Percentiles rank a stretch among this genome's conserved stretches.
These are phyloP conservation scores for Cosmia pyralina DNA, from an alignment of 2,888 invertebrate genomes.

Conservation along the genomic window DNA sequence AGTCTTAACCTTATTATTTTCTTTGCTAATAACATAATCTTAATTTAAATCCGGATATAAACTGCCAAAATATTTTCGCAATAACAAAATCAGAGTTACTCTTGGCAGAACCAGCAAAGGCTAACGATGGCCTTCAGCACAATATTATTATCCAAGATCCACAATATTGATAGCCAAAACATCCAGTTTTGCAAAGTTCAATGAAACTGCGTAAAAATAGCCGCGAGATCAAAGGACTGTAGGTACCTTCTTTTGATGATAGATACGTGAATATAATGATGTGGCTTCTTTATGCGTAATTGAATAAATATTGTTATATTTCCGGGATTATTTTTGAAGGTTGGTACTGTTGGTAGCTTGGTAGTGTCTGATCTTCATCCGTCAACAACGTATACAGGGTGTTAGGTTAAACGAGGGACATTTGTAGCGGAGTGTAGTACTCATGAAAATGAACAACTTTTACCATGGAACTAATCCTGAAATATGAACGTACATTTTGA, in stretches of 20 bases:
- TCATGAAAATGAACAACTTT: too few relatives aligned
- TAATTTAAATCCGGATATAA: constrained; percentile 25
- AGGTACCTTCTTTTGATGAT: constrained; percentile 55
- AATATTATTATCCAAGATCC: constrained; percentile 51
- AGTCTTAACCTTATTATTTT: neutral
- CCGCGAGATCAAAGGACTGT: constrained; percentile 57
- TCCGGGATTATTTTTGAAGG: constrained; percentile 33
- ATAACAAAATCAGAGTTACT: constrained; percentile 42
- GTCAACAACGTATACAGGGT: neutral
- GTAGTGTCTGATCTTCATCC: constrained; percentile 6
- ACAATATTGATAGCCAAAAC: constrained; percentile 57
- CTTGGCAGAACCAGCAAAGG: constrained; percentile 49
- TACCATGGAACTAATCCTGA: too few relatives aligned
- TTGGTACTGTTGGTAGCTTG: neutral
- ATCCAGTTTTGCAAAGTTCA: constrained; percentile 57
- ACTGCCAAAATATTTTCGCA: constrained; percentile 50
- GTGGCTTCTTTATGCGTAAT: constrained; percentile 37
- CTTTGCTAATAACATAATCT: constrained; percentile 2
- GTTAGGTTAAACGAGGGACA: too few relatives aligned
- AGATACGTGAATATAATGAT: constrained; percentile 40
- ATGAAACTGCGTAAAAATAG: constrained; percentile 56
- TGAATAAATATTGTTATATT: constrained; percentile 35
- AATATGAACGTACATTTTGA: too few relatives aligned
- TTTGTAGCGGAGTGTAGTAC: too few relatives aligned
- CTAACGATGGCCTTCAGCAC: constrained; percentile 20